These are phyloP conservation scores for Caenorhabditis sp. DNA, from an alignment of 2,888 invertebrate genomes.

Conservation along the genomic window DNA sequence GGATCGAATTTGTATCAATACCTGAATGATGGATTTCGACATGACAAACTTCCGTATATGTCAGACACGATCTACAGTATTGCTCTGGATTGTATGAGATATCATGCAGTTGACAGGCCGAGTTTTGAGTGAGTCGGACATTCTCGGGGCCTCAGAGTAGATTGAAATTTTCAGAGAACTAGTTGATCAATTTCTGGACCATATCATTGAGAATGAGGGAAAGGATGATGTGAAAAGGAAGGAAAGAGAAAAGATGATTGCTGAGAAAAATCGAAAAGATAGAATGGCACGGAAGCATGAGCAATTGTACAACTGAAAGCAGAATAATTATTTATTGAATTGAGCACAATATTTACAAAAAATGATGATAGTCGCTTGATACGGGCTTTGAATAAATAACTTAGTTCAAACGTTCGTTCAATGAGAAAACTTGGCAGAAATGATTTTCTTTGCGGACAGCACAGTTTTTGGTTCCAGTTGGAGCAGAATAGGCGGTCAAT, in stretches of 20 bases:
- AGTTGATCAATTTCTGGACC: constrained; percentile 25
- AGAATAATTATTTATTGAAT: constrained; percentile 1
- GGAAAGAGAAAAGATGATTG: constrained; percentile 40
- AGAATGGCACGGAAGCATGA: constrained; percentile 31
- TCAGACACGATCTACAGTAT: constrained; percentile 69
- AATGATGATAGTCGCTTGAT: too few relatives aligned
- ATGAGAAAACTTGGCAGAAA: constrained; percentile 59
- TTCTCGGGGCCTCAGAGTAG: neutral
- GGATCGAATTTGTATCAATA: constrained; percentile 49
- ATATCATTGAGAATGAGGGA: constrained; percentile 55
- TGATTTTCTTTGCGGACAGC: constrained; percentile 51
- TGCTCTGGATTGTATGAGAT: constrained; percentile 69
- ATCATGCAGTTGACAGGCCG: constrained; percentile 68
- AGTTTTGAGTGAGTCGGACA: constrained; percentile 51
- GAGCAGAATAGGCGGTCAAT: constrained; percentile 51
- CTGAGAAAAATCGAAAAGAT: constrained; percentile 35
- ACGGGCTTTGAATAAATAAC: too few relatives aligned
- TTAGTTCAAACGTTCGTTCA: neutral
- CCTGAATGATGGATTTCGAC: constrained; percentile 66
- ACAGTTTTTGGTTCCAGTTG: constrained; percentile 48
- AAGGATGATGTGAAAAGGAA: constrained; percentile 46
- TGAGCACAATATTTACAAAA: neutral
- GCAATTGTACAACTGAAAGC: constrained; percentile 12
- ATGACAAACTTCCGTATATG: constrained; percentile 54
- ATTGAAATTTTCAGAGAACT: constrained; percentile 46